A percentile compares a stretch with the other conserved stretches of the same genome.
Evolutionary conservation across 2,888 invertebrate species (phyloP).

Genomic region (Cephonodes hylas): DNA sequence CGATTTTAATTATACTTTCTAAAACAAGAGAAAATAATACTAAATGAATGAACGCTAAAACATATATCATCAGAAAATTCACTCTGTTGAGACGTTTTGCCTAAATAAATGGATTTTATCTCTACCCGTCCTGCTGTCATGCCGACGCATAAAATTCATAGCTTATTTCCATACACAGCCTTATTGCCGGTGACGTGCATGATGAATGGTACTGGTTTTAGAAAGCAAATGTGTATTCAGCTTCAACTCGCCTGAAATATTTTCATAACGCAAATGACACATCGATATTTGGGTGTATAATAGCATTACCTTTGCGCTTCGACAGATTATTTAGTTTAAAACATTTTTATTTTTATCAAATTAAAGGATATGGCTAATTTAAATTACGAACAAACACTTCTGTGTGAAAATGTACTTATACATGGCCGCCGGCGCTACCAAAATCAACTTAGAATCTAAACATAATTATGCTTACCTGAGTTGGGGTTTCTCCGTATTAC

Average conservation of each 20-base stretch:
- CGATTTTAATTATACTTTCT: neutral
- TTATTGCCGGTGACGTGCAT: constrained; percentile 8
- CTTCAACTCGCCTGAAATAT: neutral
- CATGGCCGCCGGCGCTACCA: neutral
- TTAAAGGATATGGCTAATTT: neutral
- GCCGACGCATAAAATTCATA: constrained; percentile 13
- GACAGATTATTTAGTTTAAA: no score
- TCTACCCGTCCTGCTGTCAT: constrained; percentile 8
- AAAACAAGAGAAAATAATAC: neutral
- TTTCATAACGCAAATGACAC: neutral
- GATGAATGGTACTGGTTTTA: constrained; percentile 7
- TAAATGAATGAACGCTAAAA: neutral
- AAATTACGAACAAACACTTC: neutral
- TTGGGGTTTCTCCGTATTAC: neutral
- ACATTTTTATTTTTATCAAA: no score
- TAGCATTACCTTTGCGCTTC: neutral
- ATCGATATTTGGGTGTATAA: neutral
- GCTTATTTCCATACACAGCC: constrained; percentile 14
- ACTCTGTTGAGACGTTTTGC: neutral
- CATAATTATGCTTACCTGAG: neutral
- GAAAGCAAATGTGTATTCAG: neutral
- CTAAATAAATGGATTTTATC: constrained; percentile 12
- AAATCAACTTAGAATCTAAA: neutral
- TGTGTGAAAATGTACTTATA: neutral
- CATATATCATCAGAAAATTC: neutral